These are phyloP conservation scores for Premnoplex brunnescens DNA, from an alignment of 2,797 vertebrate genomes.

Conservation along the genomic window DNA sequence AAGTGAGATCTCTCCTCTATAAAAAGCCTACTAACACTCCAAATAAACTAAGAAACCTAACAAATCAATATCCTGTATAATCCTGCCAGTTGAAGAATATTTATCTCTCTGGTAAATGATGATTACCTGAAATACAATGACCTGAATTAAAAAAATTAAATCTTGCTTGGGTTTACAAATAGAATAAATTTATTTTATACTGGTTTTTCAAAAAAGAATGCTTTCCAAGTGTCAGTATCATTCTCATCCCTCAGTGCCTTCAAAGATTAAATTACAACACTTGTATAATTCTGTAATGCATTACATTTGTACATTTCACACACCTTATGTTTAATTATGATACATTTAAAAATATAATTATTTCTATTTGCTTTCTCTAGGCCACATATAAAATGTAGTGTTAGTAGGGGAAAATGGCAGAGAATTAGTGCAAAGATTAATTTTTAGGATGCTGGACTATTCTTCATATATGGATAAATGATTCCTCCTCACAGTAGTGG, in stretches of 20 bases:
- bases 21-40: neutral
- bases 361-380: neutral
- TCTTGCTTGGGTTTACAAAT: neutral
- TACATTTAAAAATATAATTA: neutral
- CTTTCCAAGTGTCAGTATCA: neutral
- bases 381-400: neutral
- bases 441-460: neutral
- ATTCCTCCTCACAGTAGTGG: neutral
- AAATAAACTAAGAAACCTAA: neutral
- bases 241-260: neutral
- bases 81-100: neutral
- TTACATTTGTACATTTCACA: neutral
- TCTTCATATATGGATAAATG: neutral
- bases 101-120: neutral
- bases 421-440: neutral
- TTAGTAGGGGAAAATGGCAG: neutral
- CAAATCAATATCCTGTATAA: neutral
- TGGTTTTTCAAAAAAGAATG: neutral
- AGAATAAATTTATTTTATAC: neutral
- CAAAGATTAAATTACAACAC: neutral
- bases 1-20: neutral
- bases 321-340: neutral
- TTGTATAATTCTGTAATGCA: neutral
- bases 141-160: neutral
- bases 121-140: neutral